Conservation (phyloP, 2,888 invertebrate genomes). For the Nezara viridula region DNA sequence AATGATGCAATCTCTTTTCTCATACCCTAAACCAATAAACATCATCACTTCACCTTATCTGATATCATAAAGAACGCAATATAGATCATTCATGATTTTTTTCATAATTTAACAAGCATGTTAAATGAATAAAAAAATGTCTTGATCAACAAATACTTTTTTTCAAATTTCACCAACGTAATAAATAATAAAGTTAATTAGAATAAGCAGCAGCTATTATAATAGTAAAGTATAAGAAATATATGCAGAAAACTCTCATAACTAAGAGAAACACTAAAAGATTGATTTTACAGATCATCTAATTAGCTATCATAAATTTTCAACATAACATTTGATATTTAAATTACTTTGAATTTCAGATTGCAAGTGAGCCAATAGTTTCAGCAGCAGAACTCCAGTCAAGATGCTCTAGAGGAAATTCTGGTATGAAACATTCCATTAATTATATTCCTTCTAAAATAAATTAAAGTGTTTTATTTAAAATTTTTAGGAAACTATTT, state of each 20-base stretch:
- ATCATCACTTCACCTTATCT: no score
- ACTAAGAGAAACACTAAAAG: not conserved
- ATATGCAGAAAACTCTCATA: not conserved
- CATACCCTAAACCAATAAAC: no score
- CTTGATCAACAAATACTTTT: no score
- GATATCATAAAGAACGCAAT: no score
- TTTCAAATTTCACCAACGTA: no score
- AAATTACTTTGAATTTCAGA: conserved; percentile 60
- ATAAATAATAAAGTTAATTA: no score
- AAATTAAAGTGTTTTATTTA: not conserved
- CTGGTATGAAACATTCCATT: conserved; percentile 13
- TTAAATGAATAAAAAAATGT: no score
- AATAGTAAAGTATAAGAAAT: not conserved
- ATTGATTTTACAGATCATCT: not conserved
- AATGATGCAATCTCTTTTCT: no score
- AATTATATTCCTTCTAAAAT: not conserved
- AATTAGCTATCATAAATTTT: not conserved
- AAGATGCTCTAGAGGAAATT: conserved; percentile 53
- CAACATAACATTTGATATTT: not conserved
- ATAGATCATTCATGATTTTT: no score
- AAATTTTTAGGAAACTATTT: no score
- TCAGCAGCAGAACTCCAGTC: conserved; percentile 61
- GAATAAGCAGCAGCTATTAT: no score
- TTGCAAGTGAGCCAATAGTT: conserved; percentile 65
- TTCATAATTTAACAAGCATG: no score